Percentiles rank a stretch among this genome's conserved stretches.
phyloP scores from a whole-genome alignment of 2,888 invertebrate species.

The Thymelicus sylvestris region DNA sequence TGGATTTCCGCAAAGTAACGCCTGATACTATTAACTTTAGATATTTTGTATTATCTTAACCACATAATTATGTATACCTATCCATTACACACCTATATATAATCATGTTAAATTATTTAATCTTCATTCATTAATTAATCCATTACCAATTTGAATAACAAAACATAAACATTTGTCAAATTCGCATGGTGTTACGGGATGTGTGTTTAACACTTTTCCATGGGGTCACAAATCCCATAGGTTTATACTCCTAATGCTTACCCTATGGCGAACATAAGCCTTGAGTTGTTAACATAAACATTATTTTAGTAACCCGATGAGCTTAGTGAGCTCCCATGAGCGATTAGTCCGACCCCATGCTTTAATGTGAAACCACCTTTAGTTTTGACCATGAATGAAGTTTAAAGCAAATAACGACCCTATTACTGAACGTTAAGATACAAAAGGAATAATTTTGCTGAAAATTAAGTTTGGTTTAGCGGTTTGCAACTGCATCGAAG shows the following conservation, averaged over 20 bases:
- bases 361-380: slow-evolving; percentile 42
- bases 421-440: neutral
- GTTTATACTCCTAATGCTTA: slow-evolving; percentile 61
- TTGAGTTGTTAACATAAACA: slow-evolving; percentile 78
- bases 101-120: no score
- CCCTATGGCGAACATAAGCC: slow-evolving; percentile 62
- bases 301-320: slow-evolving; percentile 83
- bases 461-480: neutral
- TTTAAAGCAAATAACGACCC: slow-evolving; percentile 29
- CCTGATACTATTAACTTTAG: no score
- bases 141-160: neutral
- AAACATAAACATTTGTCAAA: slow-evolving; percentile 1
- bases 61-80: no score
- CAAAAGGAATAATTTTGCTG: neutral
- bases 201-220: slow-evolving; percentile 28
- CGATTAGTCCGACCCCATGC: slow-evolving; percentile 67
- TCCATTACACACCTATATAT: no score
- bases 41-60: no score
- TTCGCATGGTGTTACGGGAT: slow-evolving; percentile 33
- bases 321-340: slow-evolving; percentile 73
- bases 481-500: slow-evolving; percentile 1
- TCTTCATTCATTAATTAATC: neutral
- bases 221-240: slow-evolving; percentile 51
- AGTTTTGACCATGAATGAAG: neutral
- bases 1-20: no score